Evolutionary conservation across 2,797 vertebrate genomes (phyloP).

Genomic region (Malurus splendens): DNA sequence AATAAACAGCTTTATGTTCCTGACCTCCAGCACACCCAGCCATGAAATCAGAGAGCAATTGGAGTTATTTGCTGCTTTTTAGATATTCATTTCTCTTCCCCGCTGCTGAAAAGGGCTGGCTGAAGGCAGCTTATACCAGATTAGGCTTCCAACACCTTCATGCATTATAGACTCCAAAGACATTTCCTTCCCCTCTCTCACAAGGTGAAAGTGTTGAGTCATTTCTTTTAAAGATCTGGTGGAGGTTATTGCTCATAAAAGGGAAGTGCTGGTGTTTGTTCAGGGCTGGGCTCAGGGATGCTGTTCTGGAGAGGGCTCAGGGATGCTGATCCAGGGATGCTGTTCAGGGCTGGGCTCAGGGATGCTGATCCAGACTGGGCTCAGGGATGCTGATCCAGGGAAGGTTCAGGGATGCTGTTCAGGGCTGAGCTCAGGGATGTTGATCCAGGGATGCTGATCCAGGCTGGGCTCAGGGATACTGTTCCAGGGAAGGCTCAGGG

Average conservation of each 20-base stretch:
- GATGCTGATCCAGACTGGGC: not conserved
- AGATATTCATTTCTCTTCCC: slow-evolving; percentile 17
- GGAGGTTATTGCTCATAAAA: not conserved
- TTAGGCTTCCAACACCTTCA: slow-evolving; percentile 22
- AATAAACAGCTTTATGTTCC: slow-evolving; percentile 20
- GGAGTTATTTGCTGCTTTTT: slow-evolving; percentile 11
- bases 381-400: not conserved
- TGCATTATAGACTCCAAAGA: slow-evolving; percentile 12
- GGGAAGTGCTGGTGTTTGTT: not conserved
- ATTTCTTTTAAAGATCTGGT: slow-evolving; percentile 13
- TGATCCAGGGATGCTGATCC: not conserved
- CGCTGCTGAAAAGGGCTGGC: not conserved
- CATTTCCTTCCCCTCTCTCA: not conserved
- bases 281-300: not conserved
- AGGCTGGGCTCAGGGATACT: not conserved
- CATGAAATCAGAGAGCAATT: slow-evolving; percentile 21
- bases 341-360: not conserved
- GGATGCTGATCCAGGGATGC: no score
- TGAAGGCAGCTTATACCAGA: not conserved
- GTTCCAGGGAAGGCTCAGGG: not conserved
- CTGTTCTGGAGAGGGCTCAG: fast-evolving
- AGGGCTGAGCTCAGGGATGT: not conserved
- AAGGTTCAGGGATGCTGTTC: not conserved
- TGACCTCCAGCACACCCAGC: not conserved
- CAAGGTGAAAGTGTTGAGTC: slow-evolving; percentile 22